Base-by-base conservation (phyloP, 2,113 vertebrate species). In the Rhinogobius similis region DNA sequence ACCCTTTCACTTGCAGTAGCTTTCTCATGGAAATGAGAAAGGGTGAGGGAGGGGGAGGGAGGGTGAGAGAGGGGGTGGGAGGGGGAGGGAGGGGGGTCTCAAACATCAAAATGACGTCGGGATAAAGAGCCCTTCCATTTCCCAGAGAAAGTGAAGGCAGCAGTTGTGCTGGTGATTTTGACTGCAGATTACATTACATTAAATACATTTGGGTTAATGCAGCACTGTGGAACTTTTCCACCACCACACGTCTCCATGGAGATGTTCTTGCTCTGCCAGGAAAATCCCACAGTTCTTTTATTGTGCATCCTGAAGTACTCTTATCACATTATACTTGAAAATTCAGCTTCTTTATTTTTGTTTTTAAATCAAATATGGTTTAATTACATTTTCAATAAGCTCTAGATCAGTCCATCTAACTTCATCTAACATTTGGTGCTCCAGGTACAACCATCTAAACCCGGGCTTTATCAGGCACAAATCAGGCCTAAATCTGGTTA, bases 11-110 rank as follows among this genome's bases (percentile, higher is more conserved):
- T 86, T 83, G 88, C 86, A 75, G 80, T 58, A 63, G 87, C 84
- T 93, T 93, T 94, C 90, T 93, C 88, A 94, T 94, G 92, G 90
- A 92, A 94, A 94, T 93, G 63, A 67, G 66, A 74, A 68, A 86
- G 82, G 65, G 74, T 80, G 79, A 77, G 85, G 88, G 88, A 82
- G 78, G 86, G 89, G 89, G 86, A 75, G 65, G 77, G 88, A 78
- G 85, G 82, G 62, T 73, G 82, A 78, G 79, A 86, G 89, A 89
- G 91, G 87, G 87, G 72, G 68, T 65, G 70, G 74, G 76, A 74
- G 68, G 77, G 89, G 82, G 86, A 91, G 90, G 88, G 91, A 29
- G 91, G 87, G 87, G 74, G 64, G 70, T 14, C 53, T 26, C 24
- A 55, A 56, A 56, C 53, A 26, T 27, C 26, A 26, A 26, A 56